Percentiles rank a stretch among this genome's conserved stretches.
Evolutionary conservation across 2,888 invertebrate species (phyloP).

Genomic region (Drosophila mimetica): DNA sequence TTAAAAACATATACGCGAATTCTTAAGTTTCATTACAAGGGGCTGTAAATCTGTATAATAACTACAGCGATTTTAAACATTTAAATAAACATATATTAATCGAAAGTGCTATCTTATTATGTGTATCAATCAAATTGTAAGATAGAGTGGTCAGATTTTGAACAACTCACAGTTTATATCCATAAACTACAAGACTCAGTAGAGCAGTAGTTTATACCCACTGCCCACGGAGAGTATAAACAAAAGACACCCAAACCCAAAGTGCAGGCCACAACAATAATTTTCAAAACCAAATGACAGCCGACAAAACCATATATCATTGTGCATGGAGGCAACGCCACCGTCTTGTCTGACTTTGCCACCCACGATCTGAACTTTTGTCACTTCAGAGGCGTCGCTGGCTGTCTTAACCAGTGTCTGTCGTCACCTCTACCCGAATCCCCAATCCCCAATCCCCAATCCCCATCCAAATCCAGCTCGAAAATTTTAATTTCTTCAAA

Average conservation of each 20-base stretch:
- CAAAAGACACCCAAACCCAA: slow-evolving; percentile 43
- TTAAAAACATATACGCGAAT: neutral
- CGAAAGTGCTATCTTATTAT: too few species aligned
- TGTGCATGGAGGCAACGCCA: slow-evolving; percentile 46
- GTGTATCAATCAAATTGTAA: neutral
- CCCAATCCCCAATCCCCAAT: neutral
- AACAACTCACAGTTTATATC: neutral
- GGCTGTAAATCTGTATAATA: neutral
- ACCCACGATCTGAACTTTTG: slow-evolving; percentile 80
- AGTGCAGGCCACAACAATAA: slow-evolving; percentile 60
- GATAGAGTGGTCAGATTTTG: too few species aligned
- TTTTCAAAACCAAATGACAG: slow-evolving; percentile 79
- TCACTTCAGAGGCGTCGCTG: slow-evolving; percentile 76
- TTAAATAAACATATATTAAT: too few species aligned
- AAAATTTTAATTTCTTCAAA: slow-evolving; percentile 68
- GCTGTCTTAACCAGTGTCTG: slow-evolving; percentile 70
- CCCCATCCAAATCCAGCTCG: neutral
- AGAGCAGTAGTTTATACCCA: neutral
- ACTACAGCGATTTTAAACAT: neutral
- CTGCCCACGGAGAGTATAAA: slow-evolving; percentile 14
- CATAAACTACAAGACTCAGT: neutral
- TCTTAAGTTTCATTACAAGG: neutral
- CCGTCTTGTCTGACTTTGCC: slow-evolving; percentile 70
- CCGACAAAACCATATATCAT: slow-evolving; percentile 83
- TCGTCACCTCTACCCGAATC: slow-evolving; percentile 25